A percentile compares a stretch with the other conserved stretches of the same genome.
phyloP scores from a whole-genome alignment of 2,797 vertebrate species.

The Sternarchorhynchus goeldii region DNA sequence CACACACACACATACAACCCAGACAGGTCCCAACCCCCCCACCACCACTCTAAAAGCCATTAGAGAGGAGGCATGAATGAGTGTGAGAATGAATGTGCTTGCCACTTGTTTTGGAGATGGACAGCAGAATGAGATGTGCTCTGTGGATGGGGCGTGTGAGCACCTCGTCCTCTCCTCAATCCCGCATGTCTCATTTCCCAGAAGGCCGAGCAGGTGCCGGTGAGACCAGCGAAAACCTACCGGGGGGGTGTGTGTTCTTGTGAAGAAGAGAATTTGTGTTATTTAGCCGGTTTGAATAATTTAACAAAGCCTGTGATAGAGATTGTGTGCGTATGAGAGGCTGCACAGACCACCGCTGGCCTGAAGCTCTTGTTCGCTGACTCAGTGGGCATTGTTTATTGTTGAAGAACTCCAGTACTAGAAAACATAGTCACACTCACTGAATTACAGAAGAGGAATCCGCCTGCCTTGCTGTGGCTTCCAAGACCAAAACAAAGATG shows the following conservation, averaged over 20 bases:
- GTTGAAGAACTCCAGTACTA: slow-evolving; percentile 6
- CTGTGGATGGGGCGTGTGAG: not conserved
- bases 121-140: too few relatives aligned
- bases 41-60: slow-evolving; percentile 10
- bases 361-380: slow-evolving; percentile 7
- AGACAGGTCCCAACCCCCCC: slow-evolving; percentile 55
- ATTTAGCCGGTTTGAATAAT: slow-evolving; percentile 65
- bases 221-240: slow-evolving; percentile 26
- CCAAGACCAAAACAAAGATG: not conserved
- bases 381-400: slow-evolving; percentile 32
- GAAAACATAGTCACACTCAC: slow-evolving; percentile 4
- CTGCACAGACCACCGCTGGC: slow-evolving; percentile 6
- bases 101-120: too few relatives aligned
- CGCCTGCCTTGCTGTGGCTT: not conserved
- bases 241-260: slow-evolving; percentile 35
- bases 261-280: slow-evolving; percentile 27
- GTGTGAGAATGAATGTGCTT: too few relatives aligned
- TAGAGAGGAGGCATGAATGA: too few relatives aligned
- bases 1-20: slow-evolving; percentile 55
- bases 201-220: slow-evolving; percentile 1
- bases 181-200: slow-evolving; percentile 14
- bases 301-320: slow-evolving; percentile 52
- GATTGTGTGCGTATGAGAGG: slow-evolving; percentile 18
- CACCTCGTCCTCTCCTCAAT: not conserved
- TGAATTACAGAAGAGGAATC: slow-evolving; percentile 38